These are phyloP conservation scores for Trisateles emortualis DNA, from an alignment of 2,888 invertebrate species.

Conservation along the genomic window DNA sequence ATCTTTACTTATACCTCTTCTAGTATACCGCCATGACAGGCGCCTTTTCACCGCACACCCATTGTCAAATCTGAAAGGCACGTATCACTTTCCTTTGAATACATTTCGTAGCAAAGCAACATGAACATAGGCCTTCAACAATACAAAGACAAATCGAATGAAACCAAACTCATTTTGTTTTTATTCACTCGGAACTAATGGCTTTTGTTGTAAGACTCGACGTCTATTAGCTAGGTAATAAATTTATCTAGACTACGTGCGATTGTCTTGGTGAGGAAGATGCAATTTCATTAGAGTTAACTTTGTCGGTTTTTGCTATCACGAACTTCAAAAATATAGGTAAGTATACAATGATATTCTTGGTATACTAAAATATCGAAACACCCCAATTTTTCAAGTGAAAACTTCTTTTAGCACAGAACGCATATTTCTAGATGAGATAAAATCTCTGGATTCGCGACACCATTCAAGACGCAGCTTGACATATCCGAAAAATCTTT, in stretches of 20 bases:
- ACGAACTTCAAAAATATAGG: too few relatives aligned
- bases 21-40: constrained; percentile 22
- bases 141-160: background rate
- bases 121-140: background rate
- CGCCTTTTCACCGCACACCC: constrained; percentile 27
- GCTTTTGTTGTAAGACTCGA: background rate
- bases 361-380: too few relatives aligned
- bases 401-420: too few relatives aligned
- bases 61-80: constrained; percentile 32
- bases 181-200: background rate
- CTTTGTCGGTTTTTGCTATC: background rate
- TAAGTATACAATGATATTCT: too few relatives aligned
- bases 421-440: too few relatives aligned
- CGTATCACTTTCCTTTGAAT: constrained; percentile 37
- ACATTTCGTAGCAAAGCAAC: constrained; percentile 26
- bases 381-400: too few relatives aligned
- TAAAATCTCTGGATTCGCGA: too few relatives aligned
- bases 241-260: background rate
- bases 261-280: background rate
- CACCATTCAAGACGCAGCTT: too few relatives aligned
- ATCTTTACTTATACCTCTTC: background rate
- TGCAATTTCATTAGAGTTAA: background rate
- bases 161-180: background rate
- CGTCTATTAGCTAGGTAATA: background rate
- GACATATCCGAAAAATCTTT: too few relatives aligned